Percentiles rank a stretch among this genome's conserved stretches.
These are phyloP conservation scores for Plusia festucae DNA, from an alignment of 2,888 invertebrate genomes.

Conservation along the genomic window DNA sequence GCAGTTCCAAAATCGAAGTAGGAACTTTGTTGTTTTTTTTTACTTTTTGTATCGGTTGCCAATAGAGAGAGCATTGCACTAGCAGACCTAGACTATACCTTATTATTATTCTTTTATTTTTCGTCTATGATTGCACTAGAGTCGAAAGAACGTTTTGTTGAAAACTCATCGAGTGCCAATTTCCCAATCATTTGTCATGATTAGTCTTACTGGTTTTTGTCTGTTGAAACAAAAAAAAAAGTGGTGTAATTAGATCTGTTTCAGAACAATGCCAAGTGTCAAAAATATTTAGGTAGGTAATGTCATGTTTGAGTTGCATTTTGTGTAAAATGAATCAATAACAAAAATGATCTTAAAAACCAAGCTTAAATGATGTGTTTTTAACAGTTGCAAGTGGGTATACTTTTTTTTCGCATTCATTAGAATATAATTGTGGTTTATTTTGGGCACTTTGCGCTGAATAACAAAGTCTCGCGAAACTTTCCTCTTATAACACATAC, in stretches of 20 bases:
- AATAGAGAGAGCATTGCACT: conserved; percentile 58
- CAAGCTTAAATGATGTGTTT: too few species aligned
- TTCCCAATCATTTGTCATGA: conserved; percentile 48
- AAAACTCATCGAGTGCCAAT: conserved; percentile 64
- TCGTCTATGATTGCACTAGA: conserved; percentile 62
- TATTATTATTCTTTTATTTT: too few species aligned
- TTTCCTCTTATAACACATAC: too few species aligned
- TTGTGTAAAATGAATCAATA: neutral
- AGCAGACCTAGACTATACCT: too few species aligned
- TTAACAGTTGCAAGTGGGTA: too few species aligned
- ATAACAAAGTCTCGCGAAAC: too few species aligned
- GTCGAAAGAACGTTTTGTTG: conserved; percentile 64
- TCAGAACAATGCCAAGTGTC: conserved; percentile 2
- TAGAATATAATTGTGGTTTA: too few species aligned
- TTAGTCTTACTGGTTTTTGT: neutral
- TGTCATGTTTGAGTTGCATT: neutral
- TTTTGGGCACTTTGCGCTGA: too few species aligned
- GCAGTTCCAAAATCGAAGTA: conserved; percentile 1
- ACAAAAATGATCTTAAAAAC: too few species aligned
- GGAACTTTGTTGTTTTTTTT: conserved; percentile 11
- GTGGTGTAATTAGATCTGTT: neutral
- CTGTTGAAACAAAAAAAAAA: neutral
- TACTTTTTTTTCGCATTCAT: too few species aligned
- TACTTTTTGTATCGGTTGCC: conserved; percentile 39
- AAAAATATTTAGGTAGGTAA: too few species aligned